Evolutionary conservation across 2,888 invertebrate genomes (phyloP), one percentile per base, ranked within the genome.

Genomic region (Sylvicola fuscatus): DNA sequence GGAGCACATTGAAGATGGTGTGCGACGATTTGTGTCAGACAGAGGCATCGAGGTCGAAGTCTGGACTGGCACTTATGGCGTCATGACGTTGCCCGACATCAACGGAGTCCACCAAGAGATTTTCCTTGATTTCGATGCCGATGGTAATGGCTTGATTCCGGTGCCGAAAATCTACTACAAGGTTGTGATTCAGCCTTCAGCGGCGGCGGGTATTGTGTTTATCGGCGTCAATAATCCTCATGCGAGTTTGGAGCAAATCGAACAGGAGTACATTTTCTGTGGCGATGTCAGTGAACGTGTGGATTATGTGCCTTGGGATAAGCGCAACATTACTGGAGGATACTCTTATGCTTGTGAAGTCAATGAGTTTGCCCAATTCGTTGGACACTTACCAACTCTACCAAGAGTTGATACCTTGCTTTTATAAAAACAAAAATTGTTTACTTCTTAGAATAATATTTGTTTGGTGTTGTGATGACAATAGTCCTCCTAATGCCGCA

Each of bases 91-190:
- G 37, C 57, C 60, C 2, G 62, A 71, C 45, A 52, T 45, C 3
- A 41, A 52, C 13, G 57, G 56, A 2, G 49, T 50, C 6, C 44
- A 53, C 31, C 53, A 52, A 1, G 50, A 52, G 1, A 38, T 65
- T 12, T 60, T 56, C 38, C 47, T 64, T 37, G 42, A 53, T 14
- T 46, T 47, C 16, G 52, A 58, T 36, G 45, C 34, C 10, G 50
- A 53, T 27, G 46, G 52, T 16, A 51, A 52, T 6, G 54, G 49
- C n/a, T 50, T 53, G 35, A 49, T 70, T 33, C 67, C 69, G 0
- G 64, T 69, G 7, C 70, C 70, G 1, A 58, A 56, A 44, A 38
- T 67, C 11, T 67, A 58, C 40, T 73, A 67, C 63, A 70, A 70
- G 45, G 58, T 69, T 2, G 51, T 70, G 8, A 62, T 68, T 41